Evolutionary conservation across 2,113 vertebrate genomes (phyloP), one percentile per base, ranked within the genome.

Genomic region (Microtus richardsoni): DNA sequence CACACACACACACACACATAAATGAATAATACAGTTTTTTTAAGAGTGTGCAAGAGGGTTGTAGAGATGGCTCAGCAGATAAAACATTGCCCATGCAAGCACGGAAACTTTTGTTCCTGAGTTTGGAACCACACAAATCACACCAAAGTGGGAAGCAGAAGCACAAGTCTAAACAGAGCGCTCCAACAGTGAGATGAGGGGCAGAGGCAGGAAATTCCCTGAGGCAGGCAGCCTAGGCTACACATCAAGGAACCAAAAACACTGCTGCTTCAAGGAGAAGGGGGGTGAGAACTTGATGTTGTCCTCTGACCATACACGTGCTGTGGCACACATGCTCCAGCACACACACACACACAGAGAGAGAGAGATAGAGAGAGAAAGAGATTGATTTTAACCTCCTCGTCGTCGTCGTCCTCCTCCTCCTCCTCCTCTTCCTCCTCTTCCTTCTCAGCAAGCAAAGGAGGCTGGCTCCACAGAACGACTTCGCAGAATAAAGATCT

Each of bases 391-490:
- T 64, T 64, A 64, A 64, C 22, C 8, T 17, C 71, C 19, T 39
- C 44, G 41, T 44, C 41, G 4, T 44, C 41, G 0, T 44, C 21
- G 10, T 39, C 11, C 0, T 17, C 21, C 9, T 39, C 44, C 13
- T 77, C 14, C 7, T 33, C 44, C 44, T 30, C 12, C 26, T 30
- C 6, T 16, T 52, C 28, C 7, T 33, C 75, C 1, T 52, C 14
- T 4, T 79, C 36, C 36, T 39, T 11, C 22, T 82, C 33, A 75
- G 58, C 73, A 95, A 47, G 16, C 39, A n/a, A 0, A 78, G 36
- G 1, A 52, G n/a, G 0, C 0, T 0, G 0, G 14, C 28, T 90
- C 54, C 88, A 2, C 0, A 44, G 73, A 64, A 87, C 0, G 0
- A 12, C 5, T 10, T 62, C 21, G 52, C 54, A 91, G 96, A 92